Conservation (phyloP, 2,888 invertebrate genomes). For the Tillus elongatus region DNA sequence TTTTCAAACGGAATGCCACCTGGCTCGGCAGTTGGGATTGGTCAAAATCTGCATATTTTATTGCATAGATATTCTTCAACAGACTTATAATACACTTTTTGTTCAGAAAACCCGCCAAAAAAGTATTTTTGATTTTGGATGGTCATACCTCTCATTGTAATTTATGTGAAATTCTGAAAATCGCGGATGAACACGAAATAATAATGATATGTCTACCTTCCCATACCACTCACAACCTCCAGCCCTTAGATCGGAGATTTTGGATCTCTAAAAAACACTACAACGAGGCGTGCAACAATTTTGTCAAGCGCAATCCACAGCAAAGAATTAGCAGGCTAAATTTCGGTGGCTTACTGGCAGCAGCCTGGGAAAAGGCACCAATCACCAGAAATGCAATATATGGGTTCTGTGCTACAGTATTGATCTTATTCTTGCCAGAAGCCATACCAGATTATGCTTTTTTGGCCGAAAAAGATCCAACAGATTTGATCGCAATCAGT, state of each 20-base stretch:
- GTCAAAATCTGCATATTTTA: slow-evolving; percentile 21
- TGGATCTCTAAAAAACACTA: slow-evolving; percentile 25
- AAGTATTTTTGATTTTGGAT: slow-evolving; percentile 27
- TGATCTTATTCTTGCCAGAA: slow-evolving; percentile 13
- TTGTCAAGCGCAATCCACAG: slow-evolving; percentile 16
- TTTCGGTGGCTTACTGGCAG: slow-evolving; percentile 18
- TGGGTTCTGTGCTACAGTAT: slow-evolving; percentile 14
- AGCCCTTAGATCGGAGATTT: slow-evolving; percentile 28
- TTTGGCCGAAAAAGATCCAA: slow-evolving; percentile 9
- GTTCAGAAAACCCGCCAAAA: slow-evolving; percentile 26
- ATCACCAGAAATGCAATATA: slow-evolving; percentile 15
- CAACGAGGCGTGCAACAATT: no score
- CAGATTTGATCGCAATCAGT: slow-evolving; percentile 1
- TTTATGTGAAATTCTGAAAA: slow-evolving; percentile 20
- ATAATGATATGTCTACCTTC: slow-evolving; percentile 26
- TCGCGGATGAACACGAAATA: slow-evolving; percentile 24
- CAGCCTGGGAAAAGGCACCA: slow-evolving; percentile 17
- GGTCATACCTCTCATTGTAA: slow-evolving; percentile 28
- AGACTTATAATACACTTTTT: slow-evolving; percentile 22
- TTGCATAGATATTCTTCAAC: slow-evolving; percentile 16
- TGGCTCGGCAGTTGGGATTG: slow-evolving; percentile 19
- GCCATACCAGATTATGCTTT: slow-evolving; percentile 24
- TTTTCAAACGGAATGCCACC: slow-evolving; percentile 19
- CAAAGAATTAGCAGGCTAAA: slow-evolving; percentile 18
- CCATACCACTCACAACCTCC: slow-evolving; percentile 27